phyloP scores from a whole-genome alignment of 2,888 invertebrate genomes.

The Zaprionus bogoriensis region DNA sequence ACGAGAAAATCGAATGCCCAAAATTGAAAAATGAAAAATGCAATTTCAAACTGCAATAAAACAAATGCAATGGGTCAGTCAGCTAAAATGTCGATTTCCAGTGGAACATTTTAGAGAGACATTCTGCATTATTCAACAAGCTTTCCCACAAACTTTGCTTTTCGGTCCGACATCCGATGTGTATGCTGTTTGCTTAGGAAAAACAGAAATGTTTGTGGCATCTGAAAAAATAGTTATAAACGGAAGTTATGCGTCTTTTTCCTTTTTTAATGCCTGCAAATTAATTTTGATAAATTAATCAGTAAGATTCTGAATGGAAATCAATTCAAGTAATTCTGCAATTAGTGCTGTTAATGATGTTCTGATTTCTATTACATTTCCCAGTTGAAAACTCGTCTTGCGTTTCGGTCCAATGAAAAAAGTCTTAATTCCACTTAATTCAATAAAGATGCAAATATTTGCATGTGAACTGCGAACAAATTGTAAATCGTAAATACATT shows the following conservation, averaged over 20 bases:
- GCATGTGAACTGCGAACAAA: background rate
- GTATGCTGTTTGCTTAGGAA: background rate
- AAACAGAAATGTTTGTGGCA: background rate
- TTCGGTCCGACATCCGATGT: background rate
- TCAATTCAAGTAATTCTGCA: background rate
- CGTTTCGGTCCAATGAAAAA: background rate
- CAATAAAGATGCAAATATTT: background rate
- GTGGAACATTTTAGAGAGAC: no score
- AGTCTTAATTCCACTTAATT: background rate
- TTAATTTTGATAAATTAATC: background rate
- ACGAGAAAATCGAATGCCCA: background rate
- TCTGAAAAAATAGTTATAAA: no score
- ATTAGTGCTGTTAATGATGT: background rate
- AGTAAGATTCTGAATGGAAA: no score
- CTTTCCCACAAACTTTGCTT: background rate
- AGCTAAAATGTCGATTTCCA: constrained; percentile 33
- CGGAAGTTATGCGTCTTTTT: no score
- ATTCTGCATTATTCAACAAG: background rate
- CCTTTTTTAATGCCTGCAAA: background rate
- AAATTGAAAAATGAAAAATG: constrained; percentile 3
- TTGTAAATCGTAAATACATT: constrained; percentile 13
- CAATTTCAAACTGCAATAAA: constrained; percentile 35
- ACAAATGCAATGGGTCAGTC: constrained; percentile 26
- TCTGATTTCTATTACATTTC: background rate
- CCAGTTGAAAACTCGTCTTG: background rate